phyloP scores from a whole-genome alignment of 2,113 vertebrate genomes.

The Gadus macrocephalus region DNA sequence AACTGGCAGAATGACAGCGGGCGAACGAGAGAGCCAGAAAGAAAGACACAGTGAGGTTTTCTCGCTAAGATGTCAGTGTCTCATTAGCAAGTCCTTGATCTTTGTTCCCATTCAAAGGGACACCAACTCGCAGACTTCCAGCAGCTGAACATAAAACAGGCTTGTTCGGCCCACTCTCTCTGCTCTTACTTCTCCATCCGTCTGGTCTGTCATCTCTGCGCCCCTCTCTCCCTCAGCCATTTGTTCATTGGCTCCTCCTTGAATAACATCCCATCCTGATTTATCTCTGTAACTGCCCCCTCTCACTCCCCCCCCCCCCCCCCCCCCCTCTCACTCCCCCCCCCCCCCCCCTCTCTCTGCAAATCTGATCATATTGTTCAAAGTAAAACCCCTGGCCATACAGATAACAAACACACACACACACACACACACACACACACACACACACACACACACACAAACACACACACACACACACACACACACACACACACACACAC shows the following conservation, averaged over 20 bases:
- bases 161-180: background rate
- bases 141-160: background rate
- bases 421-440: too few species aligned
- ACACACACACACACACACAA: too few species aligned
- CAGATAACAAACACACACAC: too few species aligned
- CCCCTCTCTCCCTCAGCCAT: background rate
- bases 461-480: too few species aligned
- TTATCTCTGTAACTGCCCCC: background rate
- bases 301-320: background rate
- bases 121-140: background rate
- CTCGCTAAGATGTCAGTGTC: background rate
- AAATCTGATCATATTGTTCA: too few species aligned
- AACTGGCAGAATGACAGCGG: background rate
- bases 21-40: background rate
- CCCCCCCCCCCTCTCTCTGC: too few species aligned
- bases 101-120: background rate
- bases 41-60: background rate
- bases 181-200: background rate
- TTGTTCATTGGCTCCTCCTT: too few species aligned
- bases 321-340: too few species aligned
- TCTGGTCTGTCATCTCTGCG: background rate
- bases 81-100: background rate
- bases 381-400: too few species aligned
- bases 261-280: background rate
- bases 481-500: too few species aligned